These are phyloP conservation scores for Porphyrio hochstetteri DNA, from an alignment of 2,113 vertebrate species.

Conservation along the genomic window DNA sequence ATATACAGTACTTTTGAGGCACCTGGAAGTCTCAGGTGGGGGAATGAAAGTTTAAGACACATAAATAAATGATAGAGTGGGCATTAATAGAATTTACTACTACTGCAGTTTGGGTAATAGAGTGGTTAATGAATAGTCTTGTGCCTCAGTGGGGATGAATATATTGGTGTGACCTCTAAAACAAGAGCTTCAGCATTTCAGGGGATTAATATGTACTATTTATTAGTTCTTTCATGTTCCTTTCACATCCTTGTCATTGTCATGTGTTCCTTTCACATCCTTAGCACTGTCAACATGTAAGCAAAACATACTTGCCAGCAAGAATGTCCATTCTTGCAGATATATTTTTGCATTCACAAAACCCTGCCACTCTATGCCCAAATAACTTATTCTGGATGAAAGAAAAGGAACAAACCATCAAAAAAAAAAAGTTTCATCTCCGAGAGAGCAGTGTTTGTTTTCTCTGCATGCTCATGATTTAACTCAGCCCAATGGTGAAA, in stretches of 20 bases:
- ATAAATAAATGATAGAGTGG: neutral
- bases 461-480: neutral
- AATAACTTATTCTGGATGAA: neutral
- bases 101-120: neutral
- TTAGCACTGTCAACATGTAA: neutral
- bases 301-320: neutral
- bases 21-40: neutral
- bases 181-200: neutral
- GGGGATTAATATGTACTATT: neutral
- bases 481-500: neutral
- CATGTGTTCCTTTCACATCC: neutral
- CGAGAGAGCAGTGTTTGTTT: neutral
- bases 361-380: neutral
- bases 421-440: neutral
- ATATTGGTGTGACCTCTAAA: neutral
- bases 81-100: neutral
- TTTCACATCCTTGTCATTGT: neutral
- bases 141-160: neutral
- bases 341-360: neutral
- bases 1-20: neutral
- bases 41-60: neutral
- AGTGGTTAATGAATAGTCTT: neutral
- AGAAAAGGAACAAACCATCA: neutral
- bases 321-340: neutral
- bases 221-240: neutral